These are phyloP conservation scores for Leucophora obtusa DNA, from an alignment of 2,888 invertebrate genomes.

Conservation along the genomic window DNA sequence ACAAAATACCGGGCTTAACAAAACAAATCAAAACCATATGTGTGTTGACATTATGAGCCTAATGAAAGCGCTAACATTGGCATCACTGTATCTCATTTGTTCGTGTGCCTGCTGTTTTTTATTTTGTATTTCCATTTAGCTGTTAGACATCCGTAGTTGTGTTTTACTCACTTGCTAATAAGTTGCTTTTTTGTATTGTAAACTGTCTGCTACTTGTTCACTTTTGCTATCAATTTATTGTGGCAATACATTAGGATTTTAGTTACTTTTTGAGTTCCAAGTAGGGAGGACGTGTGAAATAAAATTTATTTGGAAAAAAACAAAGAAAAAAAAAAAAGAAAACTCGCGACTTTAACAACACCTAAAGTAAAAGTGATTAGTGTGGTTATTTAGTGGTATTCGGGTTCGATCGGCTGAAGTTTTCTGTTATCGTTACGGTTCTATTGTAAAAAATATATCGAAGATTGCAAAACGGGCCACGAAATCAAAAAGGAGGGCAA, in stretches of 20 bases:
- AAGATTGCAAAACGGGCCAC: conserved; percentile 28
- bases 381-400: conserved; percentile 33
- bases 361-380: conserved; percentile 56
- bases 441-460: conserved; percentile 16
- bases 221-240: conserved; percentile 45
- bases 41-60: too few relatives aligned
- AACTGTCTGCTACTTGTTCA: conserved; percentile 29
- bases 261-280: conserved; percentile 69
- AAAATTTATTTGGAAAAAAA: conserved; percentile 1
- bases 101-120: background rate
- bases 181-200: conserved; percentile 6
- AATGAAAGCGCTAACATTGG: background rate
- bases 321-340: conserved; percentile 24
- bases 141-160: conserved; percentile 46
- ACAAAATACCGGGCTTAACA: too few relatives aligned
- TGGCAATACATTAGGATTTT: conserved; percentile 46
- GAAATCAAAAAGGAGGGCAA: conserved; percentile 11
- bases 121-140: conserved; percentile 40
- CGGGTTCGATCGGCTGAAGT: conserved; percentile 46
- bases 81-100: background rate
- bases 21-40: too few relatives aligned
- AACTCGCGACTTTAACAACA: conserved; percentile 44
- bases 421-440: conserved; percentile 29
- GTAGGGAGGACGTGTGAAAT: conserved; percentile 66
- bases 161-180: conserved; percentile 37